Base-by-base conservation (phyloP, 2,797 vertebrate genomes). In the Poecile montanus region DNA sequence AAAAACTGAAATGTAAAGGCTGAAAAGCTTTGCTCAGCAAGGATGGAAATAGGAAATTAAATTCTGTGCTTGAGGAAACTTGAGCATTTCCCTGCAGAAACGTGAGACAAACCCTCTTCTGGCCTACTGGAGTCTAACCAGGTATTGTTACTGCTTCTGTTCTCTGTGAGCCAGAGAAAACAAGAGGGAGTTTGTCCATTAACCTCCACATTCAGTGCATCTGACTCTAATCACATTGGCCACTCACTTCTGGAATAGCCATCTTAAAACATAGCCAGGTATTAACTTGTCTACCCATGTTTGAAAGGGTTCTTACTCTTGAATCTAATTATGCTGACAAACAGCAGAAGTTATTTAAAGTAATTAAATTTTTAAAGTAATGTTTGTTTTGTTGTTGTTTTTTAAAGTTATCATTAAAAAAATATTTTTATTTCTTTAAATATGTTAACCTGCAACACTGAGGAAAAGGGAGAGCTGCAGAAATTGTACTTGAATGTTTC, bases 401-500 rank as follows among this genome's bases (percentile, higher is more conserved):
- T 85, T 89, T 30, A 94, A 40, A 94, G 78, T 93, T 96, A 62
- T 36, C 40, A 23, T 96, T 96, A 23, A 88, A 91, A 90, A 73
- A 67, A 70, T 50, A 48, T 81, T 72, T 91, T 95, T 96, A 88
- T 97, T 96, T 91, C 62, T 88, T 96, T 96, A 91, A 77, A 73
- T 97, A 76, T 97, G 90, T 96, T 36, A 95, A 94, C 97, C 95
- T 97, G 97, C 94, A 98, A 97, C 97, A 97, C 96, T 91, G 80
- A 93, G 56, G 94, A 95, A 93, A 95, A 93, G 75, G 84, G 70
- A 97, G 94, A 97, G 97, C 97, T 98, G 96, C 97, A 95, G 97
- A 97, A 97, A 80, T 57, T 25, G 25, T 73, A 27, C 36, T 85
- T 85, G 42, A 83, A 25, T 61, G 40, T 86, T 60, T 77, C 16